Evolutionary conservation across 2,888 invertebrate genomes (phyloP).

Genomic region (Drosophila falleni): DNA sequence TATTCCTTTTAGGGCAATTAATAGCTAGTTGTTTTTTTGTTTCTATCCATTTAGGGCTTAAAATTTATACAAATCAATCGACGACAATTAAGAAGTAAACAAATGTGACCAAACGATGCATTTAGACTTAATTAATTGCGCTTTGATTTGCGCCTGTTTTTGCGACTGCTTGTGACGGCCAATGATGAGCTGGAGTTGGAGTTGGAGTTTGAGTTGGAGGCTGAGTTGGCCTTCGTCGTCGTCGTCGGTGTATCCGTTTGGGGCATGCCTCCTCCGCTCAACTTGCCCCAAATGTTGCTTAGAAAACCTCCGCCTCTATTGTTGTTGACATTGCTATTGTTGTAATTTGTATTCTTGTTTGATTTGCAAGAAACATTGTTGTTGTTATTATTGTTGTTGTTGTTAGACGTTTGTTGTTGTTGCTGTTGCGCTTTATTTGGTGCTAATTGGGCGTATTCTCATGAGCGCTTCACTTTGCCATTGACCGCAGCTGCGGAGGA

Average conservation of each 20-base stretch:
- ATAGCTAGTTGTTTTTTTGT: slow-evolving; percentile 49
- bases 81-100: slow-evolving; percentile 35
- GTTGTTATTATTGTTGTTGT: slow-evolving; percentile 68
- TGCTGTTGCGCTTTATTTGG: slow-evolving; percentile 59
- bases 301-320: slow-evolving; percentile 50
- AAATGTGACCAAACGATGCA: slow-evolving; percentile 24
- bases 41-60: slow-evolving; percentile 38
- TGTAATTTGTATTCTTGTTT: slow-evolving; percentile 57
- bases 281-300: slow-evolving; percentile 67
- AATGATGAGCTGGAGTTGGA: slow-evolving; percentile 24
- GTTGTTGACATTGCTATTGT: slow-evolving; percentile 57
- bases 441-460: slow-evolving; percentile 85
- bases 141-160: slow-evolving; percentile 79
- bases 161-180: slow-evolving; percentile 68
- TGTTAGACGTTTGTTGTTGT: slow-evolving; percentile 56
- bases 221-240: slow-evolving; percentile 9
- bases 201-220: slow-evolving; percentile 19
- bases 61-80: slow-evolving; percentile 67
- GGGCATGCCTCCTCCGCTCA: slow-evolving; percentile 41
- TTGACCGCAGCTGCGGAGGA: slow-evolving; percentile 74
- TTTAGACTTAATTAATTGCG: slow-evolving; percentile 62
- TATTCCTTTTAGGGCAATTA: slow-evolving; percentile 62
- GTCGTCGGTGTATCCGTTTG: slow-evolving; percentile 11
- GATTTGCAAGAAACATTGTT: slow-evolving; percentile 60
- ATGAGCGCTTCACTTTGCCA: slow-evolving; percentile 85